phyloP scores from a whole-genome alignment of 2,888 invertebrate species.

The Incurvaria masculella region DNA sequence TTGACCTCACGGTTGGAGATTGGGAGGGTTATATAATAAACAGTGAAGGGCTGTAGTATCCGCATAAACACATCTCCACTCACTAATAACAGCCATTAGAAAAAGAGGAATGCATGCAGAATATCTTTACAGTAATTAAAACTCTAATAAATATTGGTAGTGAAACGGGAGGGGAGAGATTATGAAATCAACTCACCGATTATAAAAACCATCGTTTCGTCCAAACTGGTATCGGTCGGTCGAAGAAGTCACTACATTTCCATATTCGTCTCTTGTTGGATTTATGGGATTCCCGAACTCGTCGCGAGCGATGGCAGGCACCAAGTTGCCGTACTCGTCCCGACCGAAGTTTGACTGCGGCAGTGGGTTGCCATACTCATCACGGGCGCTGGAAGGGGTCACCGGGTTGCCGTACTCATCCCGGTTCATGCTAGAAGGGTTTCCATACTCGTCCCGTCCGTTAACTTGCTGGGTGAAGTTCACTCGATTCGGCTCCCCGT shows the following conservation, averaged over 20 bases:
- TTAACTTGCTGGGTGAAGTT: conserved; percentile 21
- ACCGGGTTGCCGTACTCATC: not conserved
- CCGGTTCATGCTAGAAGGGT: conserved; percentile 3
- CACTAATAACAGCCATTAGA: no score
- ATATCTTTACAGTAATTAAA: no score
- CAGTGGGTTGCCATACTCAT: not conserved
- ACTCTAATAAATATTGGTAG: not conserved
- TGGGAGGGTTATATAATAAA: no score
- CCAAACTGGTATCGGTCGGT: conserved; percentile 5
- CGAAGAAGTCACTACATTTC: conserved; percentile 12
- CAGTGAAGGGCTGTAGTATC: no score
- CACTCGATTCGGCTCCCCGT: conserved; percentile 42
- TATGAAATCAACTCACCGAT: not conserved
- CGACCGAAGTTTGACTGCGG: not conserved
- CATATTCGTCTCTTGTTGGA: conserved; percentile 24
- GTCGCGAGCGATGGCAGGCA: conserved; percentile 27
- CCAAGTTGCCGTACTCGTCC: conserved; percentile 27
- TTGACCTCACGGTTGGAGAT: no score
- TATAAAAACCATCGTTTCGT: not conserved
- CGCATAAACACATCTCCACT: no score
- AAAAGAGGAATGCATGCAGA: no score
- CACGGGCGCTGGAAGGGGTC: not conserved
- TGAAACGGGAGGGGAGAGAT: not conserved
- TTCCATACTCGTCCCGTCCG: conserved; percentile 16
- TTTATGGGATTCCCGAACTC: conserved; percentile 26